Evolutionary conservation across 1,140 invertebrate genomes (phyloP), one percentile per base, ranked within the genome.

Genomic region (Drosophila mojavensis): DNA sequence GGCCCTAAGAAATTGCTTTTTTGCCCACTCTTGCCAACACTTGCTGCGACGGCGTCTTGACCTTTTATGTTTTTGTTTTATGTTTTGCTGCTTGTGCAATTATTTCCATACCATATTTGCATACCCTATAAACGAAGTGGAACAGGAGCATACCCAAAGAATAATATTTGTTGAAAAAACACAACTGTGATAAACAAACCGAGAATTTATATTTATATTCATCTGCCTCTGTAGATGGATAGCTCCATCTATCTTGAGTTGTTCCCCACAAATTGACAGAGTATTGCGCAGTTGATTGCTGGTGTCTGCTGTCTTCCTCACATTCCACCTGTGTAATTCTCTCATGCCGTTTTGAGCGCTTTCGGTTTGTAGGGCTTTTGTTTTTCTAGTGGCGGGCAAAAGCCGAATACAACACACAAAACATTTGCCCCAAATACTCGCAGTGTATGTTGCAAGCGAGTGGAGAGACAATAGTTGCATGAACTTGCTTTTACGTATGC

Each of bases 1-100:
- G 83, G 55, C 66, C 71, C 83, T 72, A 89, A 80, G 80, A 89
- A 88, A 88, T 89, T 83, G 66, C 73, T 79, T 88, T 88, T 74
- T 4, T 20, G 5, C 48, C 64, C 64, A 15, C 54, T 24, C 33
- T 43, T 60, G 47, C 24, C 60, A 47, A 56, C 65, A 71, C 54
- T 82, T 82, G 62, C 58, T 48, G 75, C 73, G 45, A 56, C 75
- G 2, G 69, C 33, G 64, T 61, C 71, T 77, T 86, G 83, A 70
- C 63, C 83, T 88, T 86, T 88, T 78, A 64, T 79, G 62, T 79
- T 24, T 24, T 24, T 24, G 20, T 89, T 86, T 89, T 78, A 61
- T 79, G 62, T 79, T 66, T 64, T 55, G 33, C 54, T 53, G 60
- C 20, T 61, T 59, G 36, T 55, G 53, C 26, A 54, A 70, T 60